These are phyloP conservation scores for Triplophysa tibetana DNA, from an alignment of 2,113 vertebrate species.

Conservation along the genomic window DNA sequence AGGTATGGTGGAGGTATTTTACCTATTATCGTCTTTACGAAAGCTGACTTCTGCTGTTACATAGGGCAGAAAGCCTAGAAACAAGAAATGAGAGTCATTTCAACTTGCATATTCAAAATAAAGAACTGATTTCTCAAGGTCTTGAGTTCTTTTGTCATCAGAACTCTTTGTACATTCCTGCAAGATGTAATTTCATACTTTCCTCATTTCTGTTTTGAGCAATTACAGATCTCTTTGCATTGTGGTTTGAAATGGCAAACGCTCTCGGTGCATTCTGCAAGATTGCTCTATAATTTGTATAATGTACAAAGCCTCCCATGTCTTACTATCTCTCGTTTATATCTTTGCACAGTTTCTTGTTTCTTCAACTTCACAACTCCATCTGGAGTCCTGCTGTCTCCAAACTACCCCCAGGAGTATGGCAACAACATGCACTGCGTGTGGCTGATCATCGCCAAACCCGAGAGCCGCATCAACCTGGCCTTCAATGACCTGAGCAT, in stretches of 20 bases:
- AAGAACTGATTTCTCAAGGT: not conserved
- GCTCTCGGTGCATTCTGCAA: not conserved
- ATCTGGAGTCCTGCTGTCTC: constrained; percentile 89
- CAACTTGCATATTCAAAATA: not conserved
- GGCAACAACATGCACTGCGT: constrained; percentile 98
- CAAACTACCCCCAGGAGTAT: constrained; percentile 97
- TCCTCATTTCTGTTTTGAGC: not conserved
- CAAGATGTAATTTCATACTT: not conserved
- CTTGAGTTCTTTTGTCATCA: not conserved
- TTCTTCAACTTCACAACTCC: constrained; percentile 99
- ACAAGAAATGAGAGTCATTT: not conserved
- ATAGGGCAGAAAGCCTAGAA: not conserved
- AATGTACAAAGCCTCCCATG: not conserved
- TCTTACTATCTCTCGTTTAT: not conserved
- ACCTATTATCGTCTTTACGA: not conserved
- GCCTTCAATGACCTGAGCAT: constrained; percentile 99
- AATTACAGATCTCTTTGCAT: constrained; percentile 16
- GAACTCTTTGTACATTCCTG: not conserved
- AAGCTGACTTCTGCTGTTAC: not conserved
- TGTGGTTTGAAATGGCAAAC: not conserved
- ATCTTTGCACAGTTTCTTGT: constrained; percentile 82
- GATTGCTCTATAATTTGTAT: not conserved
- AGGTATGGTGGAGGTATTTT: not conserved
- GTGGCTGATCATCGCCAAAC: constrained; percentile 94
- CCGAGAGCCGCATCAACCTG: constrained; percentile 94